These are phyloP conservation scores for Pachycephala philippinensis DNA, from an alignment of 2,113 vertebrate species.

Conservation along the genomic window DNA sequence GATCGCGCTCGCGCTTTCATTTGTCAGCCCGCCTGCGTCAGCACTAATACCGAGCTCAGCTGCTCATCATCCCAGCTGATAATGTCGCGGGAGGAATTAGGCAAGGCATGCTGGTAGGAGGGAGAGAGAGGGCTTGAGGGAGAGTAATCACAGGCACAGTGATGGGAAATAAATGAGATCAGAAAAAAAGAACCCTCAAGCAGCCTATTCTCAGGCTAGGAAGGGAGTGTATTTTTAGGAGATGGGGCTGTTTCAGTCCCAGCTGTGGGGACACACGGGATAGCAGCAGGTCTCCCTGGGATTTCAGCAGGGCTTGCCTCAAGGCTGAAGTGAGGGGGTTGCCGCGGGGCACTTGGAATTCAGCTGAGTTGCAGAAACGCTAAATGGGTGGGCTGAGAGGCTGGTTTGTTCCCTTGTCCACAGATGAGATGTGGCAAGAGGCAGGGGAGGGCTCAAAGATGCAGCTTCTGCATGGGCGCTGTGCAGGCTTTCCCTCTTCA, in stretches of 20 bases:
- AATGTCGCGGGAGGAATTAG: conserved; percentile 35
- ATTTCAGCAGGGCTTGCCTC: background rate
- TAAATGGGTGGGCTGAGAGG: background rate
- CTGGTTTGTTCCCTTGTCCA: background rate
- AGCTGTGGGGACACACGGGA: background rate
- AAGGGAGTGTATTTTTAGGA: background rate
- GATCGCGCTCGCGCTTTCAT: background rate
- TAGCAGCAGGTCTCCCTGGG: background rate
- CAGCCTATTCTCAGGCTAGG: background rate
- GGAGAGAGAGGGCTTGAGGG: background rate
- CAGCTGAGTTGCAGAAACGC: background rate
- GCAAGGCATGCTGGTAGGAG: background rate
- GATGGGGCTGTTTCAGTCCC: background rate
- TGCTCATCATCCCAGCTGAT: background rate
- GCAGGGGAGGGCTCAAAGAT: background rate
- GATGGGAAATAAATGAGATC: conserved; percentile 15
- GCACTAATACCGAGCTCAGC: conserved; percentile 21
- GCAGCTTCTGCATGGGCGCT: accelerated
- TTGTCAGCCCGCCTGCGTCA: background rate
- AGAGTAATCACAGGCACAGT: conserved; percentile 1
- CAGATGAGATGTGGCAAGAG: background rate
- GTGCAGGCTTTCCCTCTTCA: background rate
- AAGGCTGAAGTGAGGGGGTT: background rate
- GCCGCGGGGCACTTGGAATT: background rate
- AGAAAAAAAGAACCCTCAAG: background rate